Evolutionary conservation across 2,113 vertebrate genomes (phyloP).

Genomic region (Pithys albifrons): DNA sequence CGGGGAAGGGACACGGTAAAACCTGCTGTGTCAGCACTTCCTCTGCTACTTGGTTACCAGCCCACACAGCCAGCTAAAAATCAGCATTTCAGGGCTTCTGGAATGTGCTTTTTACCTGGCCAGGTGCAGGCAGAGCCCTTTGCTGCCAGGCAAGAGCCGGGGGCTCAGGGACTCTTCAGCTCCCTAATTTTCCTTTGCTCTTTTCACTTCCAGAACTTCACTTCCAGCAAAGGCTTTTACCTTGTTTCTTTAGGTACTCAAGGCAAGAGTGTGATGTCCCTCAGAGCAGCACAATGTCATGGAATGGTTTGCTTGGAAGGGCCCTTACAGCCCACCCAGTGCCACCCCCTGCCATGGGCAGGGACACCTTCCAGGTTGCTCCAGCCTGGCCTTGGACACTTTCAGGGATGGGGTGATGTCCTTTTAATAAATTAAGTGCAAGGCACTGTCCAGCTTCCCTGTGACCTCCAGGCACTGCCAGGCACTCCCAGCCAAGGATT

Average conservation of each 20-base stretch:
- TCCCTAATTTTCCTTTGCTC: neutral
- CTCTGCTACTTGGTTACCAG: rapidly evolving
- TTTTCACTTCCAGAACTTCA: neutral
- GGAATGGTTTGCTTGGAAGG: neutral
- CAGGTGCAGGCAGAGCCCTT: neutral
- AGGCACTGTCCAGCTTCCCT: neutral
- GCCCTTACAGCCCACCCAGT: rapidly evolving
- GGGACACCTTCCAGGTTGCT: neutral
- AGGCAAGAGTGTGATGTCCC: neutral
- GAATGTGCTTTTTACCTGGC: neutral
- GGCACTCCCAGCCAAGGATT: neutral
- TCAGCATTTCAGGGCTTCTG: neutral
- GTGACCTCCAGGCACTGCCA: neutral
- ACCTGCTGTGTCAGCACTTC: neutral
- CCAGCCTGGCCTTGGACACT: neutral
- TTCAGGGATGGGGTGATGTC: neutral
- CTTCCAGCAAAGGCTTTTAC: neutral
- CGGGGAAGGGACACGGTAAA: neutral
- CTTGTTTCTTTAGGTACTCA: rapidly evolving
- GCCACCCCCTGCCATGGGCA: neutral
- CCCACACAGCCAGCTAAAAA: neutral
- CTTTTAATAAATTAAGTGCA: neutral
- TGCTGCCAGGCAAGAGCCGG: neutral
- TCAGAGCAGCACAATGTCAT: neutral
- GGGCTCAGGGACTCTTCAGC: rapidly evolving